A percentile compares a stretch with the other conserved stretches of the same genome.
These are phyloP conservation scores for Pachycephala philippinensis DNA, from an alignment of 2,113 vertebrate genomes.

Conservation along the genomic window DNA sequence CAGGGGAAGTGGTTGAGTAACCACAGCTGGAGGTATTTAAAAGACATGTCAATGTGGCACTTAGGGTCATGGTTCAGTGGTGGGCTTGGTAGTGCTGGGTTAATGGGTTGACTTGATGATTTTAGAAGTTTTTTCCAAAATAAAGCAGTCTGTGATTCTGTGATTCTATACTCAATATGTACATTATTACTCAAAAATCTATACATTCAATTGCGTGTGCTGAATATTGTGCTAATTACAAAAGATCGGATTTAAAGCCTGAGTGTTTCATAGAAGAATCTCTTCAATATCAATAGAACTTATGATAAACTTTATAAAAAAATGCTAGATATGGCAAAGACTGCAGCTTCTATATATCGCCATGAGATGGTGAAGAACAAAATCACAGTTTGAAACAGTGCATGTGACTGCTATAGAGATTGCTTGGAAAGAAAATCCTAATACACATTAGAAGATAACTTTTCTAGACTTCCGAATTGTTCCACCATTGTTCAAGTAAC, in stretches of 20 bases:
- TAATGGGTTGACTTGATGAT: accelerated
- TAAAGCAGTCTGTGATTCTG: background rate
- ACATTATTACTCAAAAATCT: background rate
- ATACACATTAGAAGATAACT: background rate
- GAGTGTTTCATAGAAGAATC: background rate
- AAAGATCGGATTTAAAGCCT: background rate
- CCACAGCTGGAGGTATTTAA: background rate
- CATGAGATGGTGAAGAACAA: background rate
- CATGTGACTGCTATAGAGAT: background rate
- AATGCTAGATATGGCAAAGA: background rate
- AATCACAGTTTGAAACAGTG: background rate
- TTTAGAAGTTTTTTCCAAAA: background rate
- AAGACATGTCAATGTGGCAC: accelerated
- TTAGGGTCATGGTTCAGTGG: background rate
- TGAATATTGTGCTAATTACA: background rate
- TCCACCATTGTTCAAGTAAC: background rate
- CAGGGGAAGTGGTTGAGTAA: too few species aligned
- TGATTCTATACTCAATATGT: background rate
- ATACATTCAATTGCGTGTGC: background rate
- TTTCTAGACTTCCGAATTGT: background rate
- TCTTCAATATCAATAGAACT: background rate
- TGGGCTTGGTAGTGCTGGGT: background rate
- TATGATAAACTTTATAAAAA: background rate
- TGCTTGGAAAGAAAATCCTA: background rate
- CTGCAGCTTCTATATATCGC: background rate